Percentiles rank a stretch among this genome's conserved stretches.
Evolutionary conservation across 2,113 vertebrate species (phyloP).

Genomic region (Tonatia bakeri): DNA sequence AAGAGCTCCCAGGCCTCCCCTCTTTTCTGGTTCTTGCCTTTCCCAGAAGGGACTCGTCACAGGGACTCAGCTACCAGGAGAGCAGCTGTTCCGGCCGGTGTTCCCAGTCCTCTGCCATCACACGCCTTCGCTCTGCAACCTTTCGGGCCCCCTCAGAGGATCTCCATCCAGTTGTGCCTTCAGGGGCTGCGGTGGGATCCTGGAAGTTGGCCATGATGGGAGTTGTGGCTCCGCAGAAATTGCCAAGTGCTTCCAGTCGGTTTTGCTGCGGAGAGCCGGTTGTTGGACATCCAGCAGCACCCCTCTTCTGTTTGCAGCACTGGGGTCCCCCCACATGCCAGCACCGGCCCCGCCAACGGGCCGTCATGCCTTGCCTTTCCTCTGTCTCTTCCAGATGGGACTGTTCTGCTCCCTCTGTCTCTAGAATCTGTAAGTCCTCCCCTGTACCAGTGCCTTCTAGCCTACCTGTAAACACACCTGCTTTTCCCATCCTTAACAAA

Average conservation of each 20-base stretch:
- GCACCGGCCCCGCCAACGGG: fast-evolving
- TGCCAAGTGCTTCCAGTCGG: fast-evolving
- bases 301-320: fast-evolving
- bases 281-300: too few species aligned
- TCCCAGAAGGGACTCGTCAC: fast-evolving
- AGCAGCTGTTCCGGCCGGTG: not conserved
- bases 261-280: fast-evolving
- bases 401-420: not conserved
- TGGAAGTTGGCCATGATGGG: not conserved
- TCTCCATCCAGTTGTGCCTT: not conserved
- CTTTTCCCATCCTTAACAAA: not conserved
- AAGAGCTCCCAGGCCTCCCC: fast-evolving
- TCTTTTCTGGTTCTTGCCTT: not conserved
- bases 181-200: not conserved
- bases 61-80: not conserved
- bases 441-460: fast-evolving
- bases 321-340: fast-evolving
- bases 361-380: fast-evolving
- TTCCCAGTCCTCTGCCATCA: not conserved
- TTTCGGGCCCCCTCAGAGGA: not conserved
- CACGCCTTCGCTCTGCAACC: fast-evolving
- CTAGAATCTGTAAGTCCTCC: not conserved
- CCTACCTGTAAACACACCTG: not conserved
- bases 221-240: not conserved
- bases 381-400: not conserved